These are phyloP conservation scores for Cacatua alba DNA, from an alignment of 2,113 vertebrate genomes.

Conservation along the genomic window DNA sequence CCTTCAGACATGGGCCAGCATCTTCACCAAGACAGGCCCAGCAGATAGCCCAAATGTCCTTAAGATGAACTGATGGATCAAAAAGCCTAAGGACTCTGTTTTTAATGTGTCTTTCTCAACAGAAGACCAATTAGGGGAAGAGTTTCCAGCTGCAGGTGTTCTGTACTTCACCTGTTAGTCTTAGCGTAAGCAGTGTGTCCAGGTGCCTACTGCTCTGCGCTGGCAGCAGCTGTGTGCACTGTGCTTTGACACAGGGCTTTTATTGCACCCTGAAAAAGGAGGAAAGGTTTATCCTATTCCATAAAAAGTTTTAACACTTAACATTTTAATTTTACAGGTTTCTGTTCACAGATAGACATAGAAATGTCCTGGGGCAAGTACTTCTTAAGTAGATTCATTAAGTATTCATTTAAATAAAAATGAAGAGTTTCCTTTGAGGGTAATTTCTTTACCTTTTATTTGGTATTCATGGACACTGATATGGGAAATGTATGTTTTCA, in stretches of 20 bases:
- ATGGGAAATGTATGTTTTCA: background rate
- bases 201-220: rapidly evolving
- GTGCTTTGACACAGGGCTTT: background rate
- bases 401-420: conserved; percentile 54
- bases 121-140: background rate
- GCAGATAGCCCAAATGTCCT: background rate
- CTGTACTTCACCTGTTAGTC: background rate
- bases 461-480: background rate
- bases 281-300: background rate
- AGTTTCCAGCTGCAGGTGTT: background rate
- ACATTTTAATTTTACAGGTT: conserved; percentile 37
- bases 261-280: background rate
- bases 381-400: conserved; percentile 44
- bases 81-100: background rate
- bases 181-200: background rate
- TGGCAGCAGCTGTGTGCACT: rapidly evolving
- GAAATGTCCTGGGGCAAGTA: conserved; percentile 18
- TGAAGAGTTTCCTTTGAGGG: background rate
- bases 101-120: background rate
- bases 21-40: background rate
- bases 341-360: conserved; percentile 19
- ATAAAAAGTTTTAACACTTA: conserved; percentile 15
- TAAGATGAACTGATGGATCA: background rate
- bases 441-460: conserved; percentile 33
- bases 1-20: background rate